Evolutionary conservation across 2,888 invertebrate genomes (phyloP).

Genomic region (Drosophila peninsularis): DNA sequence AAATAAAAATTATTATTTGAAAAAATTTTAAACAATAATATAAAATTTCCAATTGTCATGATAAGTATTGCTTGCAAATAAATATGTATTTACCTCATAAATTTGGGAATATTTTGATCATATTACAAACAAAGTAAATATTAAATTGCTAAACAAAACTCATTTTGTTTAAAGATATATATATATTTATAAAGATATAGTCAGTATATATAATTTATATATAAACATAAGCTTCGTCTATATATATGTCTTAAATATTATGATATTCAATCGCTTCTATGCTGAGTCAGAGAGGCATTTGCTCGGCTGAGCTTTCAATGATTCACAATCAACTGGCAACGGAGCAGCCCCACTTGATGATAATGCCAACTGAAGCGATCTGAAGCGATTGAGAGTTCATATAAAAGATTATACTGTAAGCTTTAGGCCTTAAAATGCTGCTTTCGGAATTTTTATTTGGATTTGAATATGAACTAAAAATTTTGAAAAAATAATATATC

Average conservation of each 20-base stretch:
- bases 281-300: conserved; percentile 7
- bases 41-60: neutral
- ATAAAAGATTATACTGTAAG: neutral
- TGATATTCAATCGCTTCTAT: conserved; percentile 17
- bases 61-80: neutral
- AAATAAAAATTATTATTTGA: neutral
- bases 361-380: neutral
- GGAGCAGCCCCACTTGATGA: conserved; percentile 6
- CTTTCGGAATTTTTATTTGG: too few species aligned
- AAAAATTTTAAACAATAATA: neutral
- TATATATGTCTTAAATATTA: neutral
- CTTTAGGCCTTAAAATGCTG: neutral
- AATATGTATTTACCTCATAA: neutral
- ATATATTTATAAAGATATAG: conserved; percentile 8
- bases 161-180: neutral
- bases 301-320: neutral
- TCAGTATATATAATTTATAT: neutral
- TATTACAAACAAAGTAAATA: conserved; percentile 4
- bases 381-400: too few species aligned
- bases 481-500: too few species aligned
- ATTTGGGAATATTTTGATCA: neutral
- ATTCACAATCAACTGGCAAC: conserved; percentile 3
- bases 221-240: neutral
- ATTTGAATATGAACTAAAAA: too few species aligned
- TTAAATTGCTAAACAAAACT: neutral